phyloP scores from a whole-genome alignment of 2,113 vertebrate genomes.

The Smithornis capensis region DNA sequence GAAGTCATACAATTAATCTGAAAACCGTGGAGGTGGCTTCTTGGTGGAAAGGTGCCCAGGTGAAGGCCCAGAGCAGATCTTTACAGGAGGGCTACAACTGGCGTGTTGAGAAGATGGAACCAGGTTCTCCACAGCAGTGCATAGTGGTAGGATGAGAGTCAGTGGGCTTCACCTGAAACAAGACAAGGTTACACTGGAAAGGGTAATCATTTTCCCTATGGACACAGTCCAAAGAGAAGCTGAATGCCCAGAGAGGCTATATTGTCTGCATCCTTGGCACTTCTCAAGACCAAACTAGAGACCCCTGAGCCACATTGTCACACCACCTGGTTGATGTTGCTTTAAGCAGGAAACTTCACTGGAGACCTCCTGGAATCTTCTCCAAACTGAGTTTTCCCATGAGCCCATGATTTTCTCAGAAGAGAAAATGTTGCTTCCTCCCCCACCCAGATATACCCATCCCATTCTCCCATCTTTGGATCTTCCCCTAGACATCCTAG shows the following conservation, averaged over 20 bases:
- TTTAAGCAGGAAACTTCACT: neutral
- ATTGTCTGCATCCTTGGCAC: neutral
- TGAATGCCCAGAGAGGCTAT: neutral
- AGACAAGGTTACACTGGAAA: neutral
- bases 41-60: neutral
- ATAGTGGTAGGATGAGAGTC: neutral
- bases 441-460: neutral
- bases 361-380: too few species aligned
- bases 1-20: neutral
- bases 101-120: neutral
- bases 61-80: neutral
- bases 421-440: neutral
- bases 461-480: neutral
- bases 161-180: neutral
- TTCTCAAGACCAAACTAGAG: neutral
- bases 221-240: neutral
- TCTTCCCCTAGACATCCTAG: neutral
- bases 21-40: neutral
- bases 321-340: neutral
- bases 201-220: rapidly evolving
- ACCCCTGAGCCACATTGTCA: neutral
- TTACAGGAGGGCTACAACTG: neutral
- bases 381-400: neutral
- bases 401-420: neutral
- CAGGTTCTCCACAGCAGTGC: neutral